phyloP scores from a whole-genome alignment of 2,888 invertebrate species.

The Baronia brevicornis region DNA sequence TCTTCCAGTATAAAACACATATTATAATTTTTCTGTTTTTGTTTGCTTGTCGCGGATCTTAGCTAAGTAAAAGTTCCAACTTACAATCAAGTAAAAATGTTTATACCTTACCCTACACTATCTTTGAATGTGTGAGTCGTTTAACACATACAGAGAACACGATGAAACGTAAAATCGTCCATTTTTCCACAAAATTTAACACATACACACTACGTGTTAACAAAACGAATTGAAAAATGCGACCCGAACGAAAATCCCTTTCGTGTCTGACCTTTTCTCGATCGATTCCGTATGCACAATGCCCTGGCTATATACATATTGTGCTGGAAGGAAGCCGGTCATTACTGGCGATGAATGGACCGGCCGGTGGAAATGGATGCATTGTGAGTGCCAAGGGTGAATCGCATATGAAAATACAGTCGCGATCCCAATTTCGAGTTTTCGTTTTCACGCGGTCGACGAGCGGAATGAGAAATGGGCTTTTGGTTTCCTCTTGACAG shows the following conservation, averaged over 20 bases:
- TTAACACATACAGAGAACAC: slow-evolving; percentile 3
- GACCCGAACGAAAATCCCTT: slow-evolving; percentile 56
- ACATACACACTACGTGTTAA: slow-evolving; percentile 42
- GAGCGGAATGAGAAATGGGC: slow-evolving; percentile 17
- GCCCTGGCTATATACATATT: slow-evolving; percentile 42
- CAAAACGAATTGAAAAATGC: slow-evolving; percentile 36
- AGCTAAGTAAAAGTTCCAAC: no score
- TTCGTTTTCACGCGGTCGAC: slow-evolving; percentile 15
- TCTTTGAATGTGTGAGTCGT: no score
- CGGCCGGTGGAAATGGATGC: slow-evolving; percentile 32
- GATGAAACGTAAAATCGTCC: slow-evolving; percentile 3
- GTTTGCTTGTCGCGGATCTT: no score
- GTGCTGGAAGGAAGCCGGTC: slow-evolving; percentile 49
- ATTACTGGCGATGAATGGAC: slow-evolving; percentile 43
- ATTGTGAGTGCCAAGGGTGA: slow-evolving; percentile 36
- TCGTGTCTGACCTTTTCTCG: slow-evolving; percentile 52
- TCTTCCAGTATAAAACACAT: no score
- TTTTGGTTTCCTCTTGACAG: slow-evolving; percentile 4
- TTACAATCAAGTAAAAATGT: no score
- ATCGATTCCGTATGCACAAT: slow-evolving; percentile 39
- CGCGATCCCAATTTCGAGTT: slow-evolving; percentile 22
- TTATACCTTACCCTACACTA: no score
- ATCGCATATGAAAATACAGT: slow-evolving; percentile 45
- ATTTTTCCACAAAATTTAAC: slow-evolving; percentile 68
- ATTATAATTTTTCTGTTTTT: no score